Conservation (phyloP, 2,113 vertebrate genomes). For the Oryzias celebensis region DNA sequence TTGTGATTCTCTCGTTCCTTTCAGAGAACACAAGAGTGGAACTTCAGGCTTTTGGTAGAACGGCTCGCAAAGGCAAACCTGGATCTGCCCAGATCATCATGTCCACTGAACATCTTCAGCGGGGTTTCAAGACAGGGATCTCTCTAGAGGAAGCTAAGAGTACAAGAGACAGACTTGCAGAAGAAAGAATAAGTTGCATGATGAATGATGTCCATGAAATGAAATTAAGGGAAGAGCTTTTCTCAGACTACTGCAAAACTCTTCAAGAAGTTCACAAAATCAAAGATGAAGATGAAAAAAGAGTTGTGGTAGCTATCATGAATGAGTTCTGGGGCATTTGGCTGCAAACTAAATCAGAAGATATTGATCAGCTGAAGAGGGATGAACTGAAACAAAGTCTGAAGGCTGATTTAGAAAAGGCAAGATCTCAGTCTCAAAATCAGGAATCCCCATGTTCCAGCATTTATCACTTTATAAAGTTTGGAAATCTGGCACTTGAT, state of each 20-base stretch:
- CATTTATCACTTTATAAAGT: constrained; percentile 36
- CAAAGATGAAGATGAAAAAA: constrained; percentile 7
- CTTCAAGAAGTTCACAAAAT: constrained; percentile 20
- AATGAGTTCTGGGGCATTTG: constrained; percentile 38
- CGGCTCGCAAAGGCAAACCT: constrained; percentile 34
- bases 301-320: constrained; percentile 18
- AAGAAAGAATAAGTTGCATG: constrained; percentile 14
- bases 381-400: constrained; percentile 11
- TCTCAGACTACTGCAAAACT: constrained; percentile 24
- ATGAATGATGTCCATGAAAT: constrained; percentile 29
- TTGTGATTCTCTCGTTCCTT: constrained; percentile 35
- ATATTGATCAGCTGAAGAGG: constrained; percentile 15
- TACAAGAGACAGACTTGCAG: constrained; percentile 15
- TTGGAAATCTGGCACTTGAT: constrained; percentile 21
- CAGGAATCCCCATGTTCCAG: constrained; percentile 10
- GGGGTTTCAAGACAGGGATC: constrained; percentile 5
- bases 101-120: constrained; percentile 17
- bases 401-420: constrained; percentile 11
- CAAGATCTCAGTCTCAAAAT: constrained; percentile 4
- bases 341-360: constrained; percentile 26
- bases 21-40: constrained; percentile 33
- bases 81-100: constrained; percentile 29
- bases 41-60: constrained; percentile 39
- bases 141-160: constrained; percentile 26
- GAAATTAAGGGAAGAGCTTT: constrained; percentile 31